Conservation (phyloP, 92 coral and sea anemone genomes). For the Paragorgia papillata region DNA sequence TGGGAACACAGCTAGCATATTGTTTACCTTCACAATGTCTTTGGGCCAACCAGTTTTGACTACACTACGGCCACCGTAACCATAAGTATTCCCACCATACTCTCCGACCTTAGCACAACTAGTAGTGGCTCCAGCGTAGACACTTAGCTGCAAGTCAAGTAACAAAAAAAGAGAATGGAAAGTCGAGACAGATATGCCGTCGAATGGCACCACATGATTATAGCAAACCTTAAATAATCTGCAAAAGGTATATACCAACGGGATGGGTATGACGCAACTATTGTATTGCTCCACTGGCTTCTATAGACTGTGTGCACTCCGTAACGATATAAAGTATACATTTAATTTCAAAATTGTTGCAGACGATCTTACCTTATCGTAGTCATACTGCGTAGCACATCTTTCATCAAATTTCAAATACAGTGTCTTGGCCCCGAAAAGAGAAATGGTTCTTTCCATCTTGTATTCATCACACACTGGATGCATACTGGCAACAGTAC, state of each 20-base stretch:
- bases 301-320: too few relatives aligned
- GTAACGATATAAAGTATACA: too few relatives aligned
- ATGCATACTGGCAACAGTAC: slow-evolving; percentile 80
- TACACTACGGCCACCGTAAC: slow-evolving; percentile 82
- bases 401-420: slow-evolving; percentile 83
- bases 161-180: not conserved
- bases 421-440: slow-evolving; percentile 74
- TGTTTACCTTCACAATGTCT: slow-evolving; percentile 79
- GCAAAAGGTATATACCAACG: too few relatives aligned
- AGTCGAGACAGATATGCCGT: too few relatives aligned
- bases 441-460: slow-evolving; percentile 63
- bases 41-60: slow-evolving; percentile 92
- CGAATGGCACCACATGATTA: too few relatives aligned
- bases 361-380: slow-evolving; percentile 98
- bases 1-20: too few relatives aligned
- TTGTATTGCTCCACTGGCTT: too few relatives aligned
- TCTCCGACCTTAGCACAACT: slow-evolving; percentile 79
- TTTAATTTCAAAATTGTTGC: too few relatives aligned
- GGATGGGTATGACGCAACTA: too few relatives aligned
- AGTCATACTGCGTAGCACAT: slow-evolving; percentile 93
- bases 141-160: slow-evolving; percentile 59
- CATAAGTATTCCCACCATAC: slow-evolving; percentile 87
- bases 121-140: slow-evolving; percentile 72
- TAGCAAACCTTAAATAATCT: too few relatives aligned
- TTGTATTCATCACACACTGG: slow-evolving; percentile 89